Percentiles rank a stretch among this genome's conserved stretches.
These are phyloP conservation scores for Drosophila bunnanda DNA, from an alignment of 2,888 invertebrate genomes.

Conservation along the genomic window DNA sequence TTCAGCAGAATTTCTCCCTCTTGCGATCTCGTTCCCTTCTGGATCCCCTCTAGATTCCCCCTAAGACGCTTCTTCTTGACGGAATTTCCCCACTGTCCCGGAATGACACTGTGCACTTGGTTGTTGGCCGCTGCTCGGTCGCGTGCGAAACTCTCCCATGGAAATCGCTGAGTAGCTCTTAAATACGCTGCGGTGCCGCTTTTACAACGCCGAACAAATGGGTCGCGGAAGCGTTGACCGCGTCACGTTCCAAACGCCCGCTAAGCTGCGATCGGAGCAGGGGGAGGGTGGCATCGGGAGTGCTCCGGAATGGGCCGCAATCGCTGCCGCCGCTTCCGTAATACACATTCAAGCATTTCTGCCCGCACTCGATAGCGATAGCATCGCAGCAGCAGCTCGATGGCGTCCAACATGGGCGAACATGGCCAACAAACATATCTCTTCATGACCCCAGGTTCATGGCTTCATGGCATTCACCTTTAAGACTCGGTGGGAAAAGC, in stretches of 20 bases:
- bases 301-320: slow-evolving; percentile 20
- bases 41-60: slow-evolving; percentile 6
- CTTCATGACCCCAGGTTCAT: slow-evolving; percentile 5
- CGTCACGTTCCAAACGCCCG: slow-evolving; percentile 70
- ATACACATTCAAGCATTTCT: slow-evolving; percentile 66
- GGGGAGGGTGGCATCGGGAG: not conserved
- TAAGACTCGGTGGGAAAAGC: not conserved
- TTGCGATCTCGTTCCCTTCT: slow-evolving; percentile 15
- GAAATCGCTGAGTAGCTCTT: slow-evolving; percentile 77
- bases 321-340: slow-evolving; percentile 57
- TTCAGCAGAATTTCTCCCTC: slow-evolving; percentile 61
- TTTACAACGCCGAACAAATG: slow-evolving; percentile 60
- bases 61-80: not conserved
- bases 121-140: slow-evolving; percentile 54
- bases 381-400: slow-evolving; percentile 7
- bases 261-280: slow-evolving; percentile 10
- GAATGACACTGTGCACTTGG: slow-evolving; percentile 27
- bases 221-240: slow-evolving; percentile 75
- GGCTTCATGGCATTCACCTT: slow-evolving; percentile 19
- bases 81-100: slow-evolving; percentile 31
- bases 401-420: slow-evolving; percentile 7
- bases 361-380: slow-evolving; percentile 40
- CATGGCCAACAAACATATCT: slow-evolving; percentile 29
- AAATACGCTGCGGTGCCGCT: slow-evolving; percentile 71
- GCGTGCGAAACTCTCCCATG: slow-evolving; percentile 74